These are phyloP conservation scores for Lordiphosa mommai DNA, from an alignment of 1,140 invertebrate genomes.

Conservation along the genomic window DNA sequence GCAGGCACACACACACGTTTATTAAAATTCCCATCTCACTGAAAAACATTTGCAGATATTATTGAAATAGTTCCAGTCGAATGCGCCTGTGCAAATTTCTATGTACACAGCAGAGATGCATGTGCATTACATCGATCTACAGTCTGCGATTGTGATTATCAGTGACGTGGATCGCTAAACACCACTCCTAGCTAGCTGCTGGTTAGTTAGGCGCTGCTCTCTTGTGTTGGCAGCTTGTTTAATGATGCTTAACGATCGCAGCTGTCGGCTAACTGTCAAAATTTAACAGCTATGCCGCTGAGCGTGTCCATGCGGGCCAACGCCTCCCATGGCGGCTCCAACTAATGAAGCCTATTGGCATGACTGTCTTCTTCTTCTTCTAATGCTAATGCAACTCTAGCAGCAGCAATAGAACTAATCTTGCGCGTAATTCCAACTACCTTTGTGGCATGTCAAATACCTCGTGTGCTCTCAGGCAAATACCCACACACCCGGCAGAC, in stretches of 20 bases:
- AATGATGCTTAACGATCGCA: conserved; percentile 54
- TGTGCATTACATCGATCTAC: conserved; percentile 14
- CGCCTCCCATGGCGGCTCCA: conserved; percentile 33
- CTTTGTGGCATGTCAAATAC: conserved; percentile 30
- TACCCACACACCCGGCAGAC: conserved; percentile 6
- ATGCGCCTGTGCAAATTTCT: conserved; percentile 3
- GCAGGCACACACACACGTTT: conserved; percentile 35
- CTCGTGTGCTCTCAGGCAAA: conserved; percentile 18
- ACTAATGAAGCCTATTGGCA: conserved; percentile 44
- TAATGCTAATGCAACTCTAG: conserved; percentile 29
- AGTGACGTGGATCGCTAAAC: conserved; percentile 42
- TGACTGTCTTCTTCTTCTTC: conserved; percentile 9
- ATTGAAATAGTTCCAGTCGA: conserved; percentile 20
- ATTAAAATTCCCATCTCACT: conserved; percentile 1
- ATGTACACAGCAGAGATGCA: neutral
- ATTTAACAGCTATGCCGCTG: conserved; percentile 51
- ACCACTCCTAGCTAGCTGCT: conserved; percentile 27
- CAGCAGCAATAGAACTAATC: conserved; percentile 50
- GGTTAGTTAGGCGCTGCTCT: conserved; percentile 32
- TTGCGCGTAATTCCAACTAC: conserved; percentile 42
- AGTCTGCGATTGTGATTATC: conserved; percentile 26
- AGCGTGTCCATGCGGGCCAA: conserved; percentile 31
- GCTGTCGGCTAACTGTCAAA: conserved; percentile 57
- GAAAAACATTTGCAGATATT: neutral
- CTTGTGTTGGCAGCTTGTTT: conserved; percentile 39